Base-by-base conservation (phyloP, 1,140 invertebrate genomes). In the Cydia splendana region DNA sequence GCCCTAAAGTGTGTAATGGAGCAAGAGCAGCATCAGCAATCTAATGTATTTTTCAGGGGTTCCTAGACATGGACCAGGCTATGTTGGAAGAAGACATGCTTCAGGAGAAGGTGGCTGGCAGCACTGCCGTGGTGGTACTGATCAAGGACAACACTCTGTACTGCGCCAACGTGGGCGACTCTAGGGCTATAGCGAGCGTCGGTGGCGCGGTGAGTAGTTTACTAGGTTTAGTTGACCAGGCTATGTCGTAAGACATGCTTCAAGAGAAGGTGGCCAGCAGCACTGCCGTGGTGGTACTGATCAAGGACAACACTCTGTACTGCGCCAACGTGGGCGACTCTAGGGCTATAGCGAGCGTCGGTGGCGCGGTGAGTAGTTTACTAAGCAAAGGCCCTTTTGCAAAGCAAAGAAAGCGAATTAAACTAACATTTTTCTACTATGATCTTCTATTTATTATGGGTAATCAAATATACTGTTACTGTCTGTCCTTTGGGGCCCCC, bases 241-340 rank as follows among this genome's bases (percentile, higher is more conserved):
- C 96, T 76, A 99, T 99, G 98, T 90, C 96, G 76, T 95, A 96
- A 81, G 98, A 97, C 65, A 93, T 95, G 65, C 95, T 98, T 85
- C 98, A 96, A 91, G 96, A 98, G 91, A 98, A 99, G 92, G 95
- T 98, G 85, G 97, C 98, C 51, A 99, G 99, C 42, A 98, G 98
- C 18, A 99, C 99, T 74, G 99, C 98, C 6, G 96, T 99, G 28
- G 95, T 96, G 75, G 95, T 98, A 51, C 87, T 99, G 0, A 95
- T 99, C 20, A 97, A 97, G 93, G 95, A 97, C 82, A 96, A 96
- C 84, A 95, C 95, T 84, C 93, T 98, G 15, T 98, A 96, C 89
- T 98, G 97, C 94, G 97, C 97, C 57, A 99, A 99, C 94, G 98
- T 98, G 42, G 99, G 99, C 9, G 99, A 99, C 91, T 99, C 98